Conservation (phyloP, 2,113 vertebrate species). For the Panurus biarmicus region DNA sequence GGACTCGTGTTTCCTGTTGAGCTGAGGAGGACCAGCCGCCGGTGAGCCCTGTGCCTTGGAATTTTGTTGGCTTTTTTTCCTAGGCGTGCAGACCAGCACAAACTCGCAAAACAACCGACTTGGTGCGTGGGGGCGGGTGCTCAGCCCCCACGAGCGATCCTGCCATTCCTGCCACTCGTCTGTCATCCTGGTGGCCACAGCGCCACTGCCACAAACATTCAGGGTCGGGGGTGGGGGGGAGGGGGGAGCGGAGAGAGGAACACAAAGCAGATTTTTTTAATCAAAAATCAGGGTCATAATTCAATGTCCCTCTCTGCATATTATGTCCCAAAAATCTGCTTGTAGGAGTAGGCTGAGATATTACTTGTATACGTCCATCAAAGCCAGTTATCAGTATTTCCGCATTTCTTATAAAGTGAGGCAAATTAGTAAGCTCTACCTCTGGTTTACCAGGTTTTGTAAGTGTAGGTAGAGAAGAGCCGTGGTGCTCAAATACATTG, state of each 20-base stretch:
- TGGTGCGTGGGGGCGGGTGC: background rate
- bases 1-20: background rate
- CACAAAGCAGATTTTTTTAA: background rate
- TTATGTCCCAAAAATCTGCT: background rate
- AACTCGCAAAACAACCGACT: too few relatives aligned
- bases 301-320: background rate
- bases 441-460: background rate
- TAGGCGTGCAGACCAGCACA: background rate
- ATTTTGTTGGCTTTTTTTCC: background rate
- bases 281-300: background rate
- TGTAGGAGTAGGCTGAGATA: background rate
- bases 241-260: too few relatives aligned
- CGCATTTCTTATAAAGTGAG: rapidly evolving
- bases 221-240: rapidly evolving
- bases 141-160: background rate
- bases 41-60: background rate
- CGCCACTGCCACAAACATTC: background rate
- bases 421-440: background rate
- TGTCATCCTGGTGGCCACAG: background rate
- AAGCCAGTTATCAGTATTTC: rapidly evolving
- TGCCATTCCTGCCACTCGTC: background rate
- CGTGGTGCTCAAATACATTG: background rate
- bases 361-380: rapidly evolving
- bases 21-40: background rate
- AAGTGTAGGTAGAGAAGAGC: rapidly evolving